Conservation (phyloP, 2,797 vertebrate genomes). For the Parotocinclus haroldoi region DNA sequence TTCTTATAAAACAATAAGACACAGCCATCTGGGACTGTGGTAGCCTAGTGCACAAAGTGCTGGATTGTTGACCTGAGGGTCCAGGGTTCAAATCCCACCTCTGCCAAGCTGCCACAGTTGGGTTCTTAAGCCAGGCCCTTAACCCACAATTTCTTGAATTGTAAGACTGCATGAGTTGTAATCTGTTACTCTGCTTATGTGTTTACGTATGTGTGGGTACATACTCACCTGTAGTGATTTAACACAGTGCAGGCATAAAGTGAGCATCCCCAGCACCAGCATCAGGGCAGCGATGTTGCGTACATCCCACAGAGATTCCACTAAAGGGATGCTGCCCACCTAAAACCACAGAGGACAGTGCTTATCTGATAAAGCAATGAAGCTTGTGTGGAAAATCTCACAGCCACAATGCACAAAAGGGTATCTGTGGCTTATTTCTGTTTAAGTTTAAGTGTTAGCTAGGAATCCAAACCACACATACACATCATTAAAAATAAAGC, state of each 20-base stretch:
- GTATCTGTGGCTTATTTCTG: neutral
- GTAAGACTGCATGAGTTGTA: neutral
- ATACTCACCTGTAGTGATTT: slow-evolving; percentile 79
- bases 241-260: slow-evolving; percentile 77
- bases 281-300: slow-evolving; percentile 81
- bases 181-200: neutral
- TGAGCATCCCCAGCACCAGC: slow-evolving; percentile 69
- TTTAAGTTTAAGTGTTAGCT: no score
- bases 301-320: slow-evolving; percentile 82
- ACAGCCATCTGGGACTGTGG: neutral
- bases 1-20: no score
- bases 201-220: neutral
- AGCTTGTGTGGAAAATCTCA: neutral
- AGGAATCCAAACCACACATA: no score
- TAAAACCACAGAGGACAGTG: slow-evolving; percentile 19
- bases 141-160: no score
- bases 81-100: no score
- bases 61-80: no score
- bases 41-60: no score
- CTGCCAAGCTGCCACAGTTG: no score
- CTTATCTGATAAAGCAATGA: neutral
- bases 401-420: neutral
- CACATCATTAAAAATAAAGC: no score
- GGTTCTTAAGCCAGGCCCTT: no score
- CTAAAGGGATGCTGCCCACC: slow-evolving; percentile 92